Conservation (phyloP, 2,797 vertebrate species). For the Florisuga fusca region DNA sequence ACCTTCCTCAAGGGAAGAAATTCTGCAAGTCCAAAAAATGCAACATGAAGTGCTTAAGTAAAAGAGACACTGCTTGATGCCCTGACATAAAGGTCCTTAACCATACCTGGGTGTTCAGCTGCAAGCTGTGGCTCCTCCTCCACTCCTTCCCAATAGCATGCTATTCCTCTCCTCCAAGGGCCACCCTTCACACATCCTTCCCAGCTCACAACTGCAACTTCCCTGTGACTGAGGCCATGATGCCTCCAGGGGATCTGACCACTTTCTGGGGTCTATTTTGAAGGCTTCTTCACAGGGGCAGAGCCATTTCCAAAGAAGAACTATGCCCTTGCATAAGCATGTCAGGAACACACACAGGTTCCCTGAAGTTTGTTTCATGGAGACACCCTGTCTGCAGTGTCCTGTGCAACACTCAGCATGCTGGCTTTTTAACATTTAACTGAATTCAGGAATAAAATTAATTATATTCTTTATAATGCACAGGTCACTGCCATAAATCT, state of each 20-base stretch:
- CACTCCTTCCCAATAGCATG: background rate
- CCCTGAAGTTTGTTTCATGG: background rate
- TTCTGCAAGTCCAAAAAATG: background rate
- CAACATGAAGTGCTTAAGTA: background rate
- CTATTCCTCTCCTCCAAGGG: background rate
- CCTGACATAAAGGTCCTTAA: background rate
- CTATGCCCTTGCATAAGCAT: background rate
- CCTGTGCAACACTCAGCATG: background rate
- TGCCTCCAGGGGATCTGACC: background rate
- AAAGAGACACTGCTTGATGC: background rate
- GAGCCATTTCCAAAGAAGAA: background rate
- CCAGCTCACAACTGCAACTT: background rate
- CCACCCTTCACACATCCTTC: background rate
- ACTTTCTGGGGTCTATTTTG: background rate
- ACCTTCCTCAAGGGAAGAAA: background rate
- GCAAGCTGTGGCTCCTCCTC: background rate
- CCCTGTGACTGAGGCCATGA: fast-evolving
- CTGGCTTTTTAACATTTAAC: background rate
- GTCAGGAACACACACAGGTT: background rate
- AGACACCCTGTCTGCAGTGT: background rate
- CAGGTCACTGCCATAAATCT: background rate
- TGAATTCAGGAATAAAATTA: background rate
- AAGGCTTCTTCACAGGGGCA: background rate
- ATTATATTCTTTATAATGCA: background rate
- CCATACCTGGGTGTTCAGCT: background rate